A percentile compares a stretch with the other conserved stretches of the same genome.
phyloP scores from a whole-genome alignment of 2,888 invertebrate species.

The Camponotus fellah region DNA sequence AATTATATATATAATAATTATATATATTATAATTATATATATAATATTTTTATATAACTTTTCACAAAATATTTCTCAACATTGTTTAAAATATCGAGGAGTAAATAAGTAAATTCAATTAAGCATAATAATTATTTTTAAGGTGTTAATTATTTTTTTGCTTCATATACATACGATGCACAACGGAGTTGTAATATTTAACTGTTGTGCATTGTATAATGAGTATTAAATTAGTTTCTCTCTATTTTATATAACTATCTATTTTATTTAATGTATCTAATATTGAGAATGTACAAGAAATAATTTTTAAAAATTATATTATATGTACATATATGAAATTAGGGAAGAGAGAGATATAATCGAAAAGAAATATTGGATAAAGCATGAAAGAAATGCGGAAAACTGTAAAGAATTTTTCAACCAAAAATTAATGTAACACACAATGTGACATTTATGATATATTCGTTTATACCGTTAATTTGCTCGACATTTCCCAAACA shows the following conservation, averaged over 20 bases:
- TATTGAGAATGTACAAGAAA: not conserved
- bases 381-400: not conserved
- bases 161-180: too few species aligned
- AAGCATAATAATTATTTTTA: not conserved
- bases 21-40: too few species aligned
- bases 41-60: not conserved
- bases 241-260: not conserved
- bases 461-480: not conserved
- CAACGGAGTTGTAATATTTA: too few species aligned
- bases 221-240: not conserved
- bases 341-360: not conserved
- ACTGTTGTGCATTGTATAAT: not conserved
- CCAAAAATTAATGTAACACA: not conserved
- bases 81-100: not conserved
- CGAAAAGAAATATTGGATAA: not conserved
- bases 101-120: not conserved
- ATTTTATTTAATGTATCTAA: not conserved
- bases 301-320: not conserved
- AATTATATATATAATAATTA: not conserved
- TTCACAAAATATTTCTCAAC: not conserved
- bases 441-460: not conserved
- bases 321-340: too few species aligned
- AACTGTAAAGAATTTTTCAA: not conserved
- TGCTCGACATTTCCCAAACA: not conserved
- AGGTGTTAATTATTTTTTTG: not conserved